Base-by-base conservation (phyloP, 2,797 vertebrate genomes). In the Carapus acus region DNA sequence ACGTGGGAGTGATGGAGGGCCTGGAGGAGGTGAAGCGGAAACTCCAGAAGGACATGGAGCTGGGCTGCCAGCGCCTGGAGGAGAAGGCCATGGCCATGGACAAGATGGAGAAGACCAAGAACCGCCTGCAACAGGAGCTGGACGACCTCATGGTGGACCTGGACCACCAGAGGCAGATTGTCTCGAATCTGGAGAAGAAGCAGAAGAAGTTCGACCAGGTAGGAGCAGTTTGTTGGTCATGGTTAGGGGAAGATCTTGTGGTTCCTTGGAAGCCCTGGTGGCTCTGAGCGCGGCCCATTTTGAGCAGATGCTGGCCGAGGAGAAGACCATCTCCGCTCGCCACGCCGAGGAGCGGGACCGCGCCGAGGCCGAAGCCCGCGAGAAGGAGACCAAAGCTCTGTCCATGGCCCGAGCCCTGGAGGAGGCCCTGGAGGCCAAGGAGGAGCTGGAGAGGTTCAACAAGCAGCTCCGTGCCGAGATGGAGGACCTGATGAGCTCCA, bases 171-270 rank as follows among this genome's bases (percentile, higher is more conserved):
- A 88, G 94, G 47, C 94, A 96, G 79, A 92, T 92, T 0, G 94
- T 94, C 41, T 96, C 93, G 41, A 96, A 90, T 83, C 58, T 97
- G 58, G 94, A 97, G 77, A 97, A 97, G 71, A 97, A 96, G 65
- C 94, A 97, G 85, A 97, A 96, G 82, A 97, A 95, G 76, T 97
- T 97, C 27, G 94, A 97, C 67, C 94, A 97, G 91, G 94, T 95
- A 79, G 2, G 8, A 2, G n/a, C 8, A 11, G 6, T 15, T 15
- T 3, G 8, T n/a, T 36, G 11, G n/a, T 27, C 24, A 27, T 27
- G 24, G 24, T 27, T n/a, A n/a, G n/a, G n/a, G n/a, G n/a, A n/a
- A n/a, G n/a, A n/a, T n/a, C n/a, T n/a, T n/a, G n/a, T n/a, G 24
- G 9, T 5, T 27, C 4, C 4, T 27, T 27, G 9, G 4, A 27